A percentile compares a stretch with the other conserved stretches of the same genome.
Evolutionary conservation across 2,113 vertebrate genomes (phyloP).

Genomic region (Ardeotis arabs): DNA sequence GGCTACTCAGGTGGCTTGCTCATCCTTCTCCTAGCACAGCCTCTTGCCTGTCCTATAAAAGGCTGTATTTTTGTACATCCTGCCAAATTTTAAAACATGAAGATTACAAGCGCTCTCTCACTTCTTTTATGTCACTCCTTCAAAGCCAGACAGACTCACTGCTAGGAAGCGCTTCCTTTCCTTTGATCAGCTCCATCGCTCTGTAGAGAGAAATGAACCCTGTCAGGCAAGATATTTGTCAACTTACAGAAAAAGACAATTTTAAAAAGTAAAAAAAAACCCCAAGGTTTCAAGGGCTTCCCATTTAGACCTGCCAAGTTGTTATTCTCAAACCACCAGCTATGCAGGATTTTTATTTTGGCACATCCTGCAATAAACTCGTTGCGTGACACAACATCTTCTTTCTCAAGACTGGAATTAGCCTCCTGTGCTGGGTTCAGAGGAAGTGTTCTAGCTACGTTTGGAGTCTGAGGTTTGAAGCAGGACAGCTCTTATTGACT

Average conservation of each 20-base stretch:
- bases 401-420: background rate
- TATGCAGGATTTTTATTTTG: background rate
- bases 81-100: background rate
- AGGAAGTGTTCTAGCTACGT: background rate
- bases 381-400: accelerated
- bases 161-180: background rate
- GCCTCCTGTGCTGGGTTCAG: background rate
- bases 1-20: background rate
- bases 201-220: background rate
- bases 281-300: background rate
- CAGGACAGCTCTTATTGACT: background rate
- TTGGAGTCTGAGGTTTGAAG: background rate
- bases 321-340: background rate
- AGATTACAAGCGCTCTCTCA: background rate
- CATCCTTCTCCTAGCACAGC: background rate
- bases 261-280: background rate
- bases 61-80: background rate
- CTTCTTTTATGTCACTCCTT: background rate
- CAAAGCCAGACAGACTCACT: background rate
- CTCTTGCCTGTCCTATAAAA: background rate
- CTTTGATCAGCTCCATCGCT: background rate
- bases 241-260: background rate
- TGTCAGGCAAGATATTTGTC: background rate
- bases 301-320: background rate
- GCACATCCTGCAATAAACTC: background rate